Percentiles rank a stretch among this genome's conserved stretches.
Conservation (phyloP, 2,797 vertebrate genomes). For the Enteromius anoplus region DNA sequence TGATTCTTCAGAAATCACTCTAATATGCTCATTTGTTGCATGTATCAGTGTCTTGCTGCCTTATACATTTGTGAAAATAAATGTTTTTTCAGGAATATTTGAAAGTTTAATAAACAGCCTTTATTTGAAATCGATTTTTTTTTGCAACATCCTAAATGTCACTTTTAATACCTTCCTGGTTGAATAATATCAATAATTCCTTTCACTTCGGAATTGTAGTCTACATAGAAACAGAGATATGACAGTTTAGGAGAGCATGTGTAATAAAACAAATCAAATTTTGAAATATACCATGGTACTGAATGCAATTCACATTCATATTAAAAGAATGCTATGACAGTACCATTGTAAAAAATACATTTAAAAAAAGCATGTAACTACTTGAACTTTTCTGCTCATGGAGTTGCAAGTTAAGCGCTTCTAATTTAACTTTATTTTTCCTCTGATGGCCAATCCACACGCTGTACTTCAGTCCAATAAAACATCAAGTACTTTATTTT, state of each 20-base stretch:
- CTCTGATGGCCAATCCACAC: not conserved
- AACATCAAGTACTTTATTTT: not conserved
- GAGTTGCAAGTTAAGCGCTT: not conserved
- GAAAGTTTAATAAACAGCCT: not conserved
- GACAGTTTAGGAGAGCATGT: too few species aligned
- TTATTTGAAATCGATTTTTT: not conserved
- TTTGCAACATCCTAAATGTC: not conserved
- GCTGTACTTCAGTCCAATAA: not conserved
- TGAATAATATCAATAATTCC: too few species aligned
- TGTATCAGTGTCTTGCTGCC: not conserved
- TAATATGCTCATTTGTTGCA: too few species aligned
- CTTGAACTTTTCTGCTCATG: not conserved
- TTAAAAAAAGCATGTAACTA: not conserved
- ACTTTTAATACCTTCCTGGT: not conserved
- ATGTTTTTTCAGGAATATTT: not conserved
- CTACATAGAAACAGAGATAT: not conserved
- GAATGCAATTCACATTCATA: not conserved
- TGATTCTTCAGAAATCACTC: not conserved
- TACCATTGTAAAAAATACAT: not conserved
- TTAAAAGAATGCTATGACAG: not conserved
- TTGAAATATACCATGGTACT: not conserved
- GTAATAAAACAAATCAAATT: not conserved
- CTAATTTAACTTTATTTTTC: not conserved
- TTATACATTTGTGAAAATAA: not conserved
- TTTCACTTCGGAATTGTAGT: not conserved